Conservation (phyloP, 2,888 invertebrate genomes). For the Drosophila glabriapex region DNA sequence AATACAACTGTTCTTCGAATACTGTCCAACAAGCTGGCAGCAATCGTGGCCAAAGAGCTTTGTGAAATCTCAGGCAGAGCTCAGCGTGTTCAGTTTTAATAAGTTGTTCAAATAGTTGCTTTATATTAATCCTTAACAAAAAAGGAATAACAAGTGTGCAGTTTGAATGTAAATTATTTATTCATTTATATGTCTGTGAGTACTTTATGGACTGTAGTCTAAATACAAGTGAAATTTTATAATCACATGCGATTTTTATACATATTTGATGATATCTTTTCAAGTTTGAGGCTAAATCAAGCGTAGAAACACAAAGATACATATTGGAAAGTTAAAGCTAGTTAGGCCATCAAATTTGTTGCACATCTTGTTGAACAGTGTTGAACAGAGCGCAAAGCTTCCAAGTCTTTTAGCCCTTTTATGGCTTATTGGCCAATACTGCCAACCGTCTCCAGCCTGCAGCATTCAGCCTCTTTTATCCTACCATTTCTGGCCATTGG, state of each 20-base stretch:
- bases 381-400: constrained; percentile 7
- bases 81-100: not conserved
- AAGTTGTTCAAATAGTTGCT: not conserved
- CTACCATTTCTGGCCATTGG: constrained; percentile 8
- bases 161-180: not conserved
- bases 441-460: not conserved
- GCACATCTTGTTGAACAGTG: constrained; percentile 15
- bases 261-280: not conserved
- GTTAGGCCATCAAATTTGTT: not conserved
- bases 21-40: constrained; percentile 12
- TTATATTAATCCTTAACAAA: not conserved
- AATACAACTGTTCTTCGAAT: constrained; percentile 11
- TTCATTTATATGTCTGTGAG: not conserved
- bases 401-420: constrained; percentile 21
- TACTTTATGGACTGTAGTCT: not conserved
- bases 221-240: not conserved
- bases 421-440: constrained; percentile 22
- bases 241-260: not conserved
- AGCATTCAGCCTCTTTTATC: not conserved
- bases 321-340: not conserved
- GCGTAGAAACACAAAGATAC: not conserved
- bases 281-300: not conserved
- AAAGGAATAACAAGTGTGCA: not conserved
- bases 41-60: not conserved
- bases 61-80: constrained; percentile 1